Evolutionary conservation across 2,888 invertebrate species (phyloP), one percentile per base, ranked within the genome.

Genomic region (Chorisops tibialis): DNA sequence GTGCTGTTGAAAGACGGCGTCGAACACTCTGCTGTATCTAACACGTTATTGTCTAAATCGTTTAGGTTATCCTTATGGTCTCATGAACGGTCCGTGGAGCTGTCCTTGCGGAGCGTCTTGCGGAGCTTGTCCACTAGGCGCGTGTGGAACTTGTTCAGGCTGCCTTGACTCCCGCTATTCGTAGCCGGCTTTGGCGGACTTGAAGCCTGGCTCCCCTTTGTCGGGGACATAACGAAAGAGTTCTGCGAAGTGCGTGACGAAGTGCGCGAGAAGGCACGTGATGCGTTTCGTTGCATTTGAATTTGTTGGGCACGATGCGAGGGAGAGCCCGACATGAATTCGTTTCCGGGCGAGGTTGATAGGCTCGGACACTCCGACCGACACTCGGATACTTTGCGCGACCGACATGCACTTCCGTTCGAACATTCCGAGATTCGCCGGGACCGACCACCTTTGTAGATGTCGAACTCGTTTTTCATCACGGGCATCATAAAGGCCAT

Each of bases 401-500:
- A 84, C 65, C 85, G 75, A 82, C 70, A 82, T 11, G 67, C 67
- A 6, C 52, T 59, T 16, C 63, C 48, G 61, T 70, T 59, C 3
- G 88, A 86, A 70, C 86, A 85, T 79, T 92, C 91, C 7, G 91
- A 91, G 45, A 85, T 83, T 68, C 88, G 84, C 69, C 92, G 83
- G 61, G 86, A 84, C 52, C 91, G 85, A 76, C 73, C 70, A 68
- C 89, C 87, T 81, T 91, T 91, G 83, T 93, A 93, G 74, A 93
- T 92, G 78, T 93, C 91, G 85, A 90, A 93, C 79, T 93, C 92
- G 81, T 93, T 93, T 82, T 93, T 93, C 81, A 93, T 86, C 68
- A 93, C 93, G 63, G 93, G 93, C 91, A 93, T 92, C 93, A 93
- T 93, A 81, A 93, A 93, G 83, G 93, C 93, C 93, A 93, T 93